Evolutionary conservation across 2,888 invertebrate species (phyloP), one percentile per base, ranked within the genome.

Genomic region (Daptonema setosum): DNA sequence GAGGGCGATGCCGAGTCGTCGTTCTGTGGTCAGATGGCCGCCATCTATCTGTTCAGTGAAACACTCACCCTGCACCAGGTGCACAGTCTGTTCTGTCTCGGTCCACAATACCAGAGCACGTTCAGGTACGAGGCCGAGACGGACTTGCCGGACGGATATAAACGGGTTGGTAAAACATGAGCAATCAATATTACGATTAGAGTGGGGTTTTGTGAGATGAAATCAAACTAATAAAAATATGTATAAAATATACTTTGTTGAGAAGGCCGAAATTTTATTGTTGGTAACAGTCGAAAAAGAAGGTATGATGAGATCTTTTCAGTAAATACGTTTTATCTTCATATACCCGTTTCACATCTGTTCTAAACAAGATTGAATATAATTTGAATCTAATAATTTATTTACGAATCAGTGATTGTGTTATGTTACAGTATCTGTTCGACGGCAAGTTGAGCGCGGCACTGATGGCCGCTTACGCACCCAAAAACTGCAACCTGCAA

Each of bases 71-170:
- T 93, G 59, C 90, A 91, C 76, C 95, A 93, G 75, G 88, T 97
- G 67, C 88, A 90, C 76, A 91, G 93, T 64, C 88, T 99, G 82
- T 91, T 91, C 76, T 81, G 91, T 65, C 80, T 99, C 68, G 97
- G 97, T 60, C 91, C 97, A 62, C 90, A 88, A 66, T 99, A 99
- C 77, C 82, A 95, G 90, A 91, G 91, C 79, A 93, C 95, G 78
- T 97, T 95, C 80, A 84, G 93, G 75, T 95, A 95, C 79, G 95
- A 95, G 80, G 93, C 91, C 79, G 97, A 95, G 80, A 91, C 88
- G 79, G 85, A 87, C 79, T 81, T 93, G 72, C 87, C 88, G 76
- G 93, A 93, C 78, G 88, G 88, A 78, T 88, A 91, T 78, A 87
- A 87, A 81, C 81, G 87, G 86, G 91, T 90, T 83, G 85, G 85